Conservation (phyloP, 2,113 vertebrate species). For the Arvicanthis niloticus region DNA sequence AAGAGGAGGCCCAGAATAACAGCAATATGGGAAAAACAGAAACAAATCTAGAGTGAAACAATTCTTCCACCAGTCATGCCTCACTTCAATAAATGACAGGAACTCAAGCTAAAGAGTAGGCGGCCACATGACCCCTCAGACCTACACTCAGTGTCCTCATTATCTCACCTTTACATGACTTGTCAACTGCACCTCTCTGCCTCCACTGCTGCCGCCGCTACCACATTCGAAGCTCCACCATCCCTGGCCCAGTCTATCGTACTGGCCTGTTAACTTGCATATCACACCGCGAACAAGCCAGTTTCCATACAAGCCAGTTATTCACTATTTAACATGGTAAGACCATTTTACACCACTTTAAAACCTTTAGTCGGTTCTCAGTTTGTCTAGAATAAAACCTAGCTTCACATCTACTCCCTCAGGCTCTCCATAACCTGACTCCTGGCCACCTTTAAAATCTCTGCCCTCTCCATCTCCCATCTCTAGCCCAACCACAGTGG, state of each 20-base stretch:
- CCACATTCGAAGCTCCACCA: background rate
- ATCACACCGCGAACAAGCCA: background rate
- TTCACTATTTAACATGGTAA: slow-evolving; percentile 26
- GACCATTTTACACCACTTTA: background rate
- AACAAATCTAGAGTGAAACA: background rate
- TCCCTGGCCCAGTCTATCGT: background rate
- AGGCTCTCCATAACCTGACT: background rate
- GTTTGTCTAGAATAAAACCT: slow-evolving; percentile 21
- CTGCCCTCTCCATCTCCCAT: background rate
- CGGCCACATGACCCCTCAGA: slow-evolving; percentile 11
- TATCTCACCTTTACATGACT: slow-evolving; percentile 6
- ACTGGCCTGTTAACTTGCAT: background rate
- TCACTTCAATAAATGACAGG: background rate
- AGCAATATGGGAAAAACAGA: background rate
- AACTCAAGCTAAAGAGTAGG: background rate
- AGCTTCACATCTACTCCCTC: slow-evolving; percentile 10
- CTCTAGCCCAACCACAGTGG: background rate
- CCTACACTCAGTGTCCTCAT: slow-evolving; percentile 1
- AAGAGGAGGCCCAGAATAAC: background rate
- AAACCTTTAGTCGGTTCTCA: slow-evolving; percentile 38
- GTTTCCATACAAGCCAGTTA: slow-evolving; percentile 19
- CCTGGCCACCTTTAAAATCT: background rate
- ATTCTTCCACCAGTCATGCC: background rate
- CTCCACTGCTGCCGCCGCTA: background rate
- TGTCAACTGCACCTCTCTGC: background rate